Evolutionary conservation across 2,797 vertebrate genomes (phyloP), one percentile per base, ranked within the genome.

Genomic region (Sardinella longiceps): DNA sequence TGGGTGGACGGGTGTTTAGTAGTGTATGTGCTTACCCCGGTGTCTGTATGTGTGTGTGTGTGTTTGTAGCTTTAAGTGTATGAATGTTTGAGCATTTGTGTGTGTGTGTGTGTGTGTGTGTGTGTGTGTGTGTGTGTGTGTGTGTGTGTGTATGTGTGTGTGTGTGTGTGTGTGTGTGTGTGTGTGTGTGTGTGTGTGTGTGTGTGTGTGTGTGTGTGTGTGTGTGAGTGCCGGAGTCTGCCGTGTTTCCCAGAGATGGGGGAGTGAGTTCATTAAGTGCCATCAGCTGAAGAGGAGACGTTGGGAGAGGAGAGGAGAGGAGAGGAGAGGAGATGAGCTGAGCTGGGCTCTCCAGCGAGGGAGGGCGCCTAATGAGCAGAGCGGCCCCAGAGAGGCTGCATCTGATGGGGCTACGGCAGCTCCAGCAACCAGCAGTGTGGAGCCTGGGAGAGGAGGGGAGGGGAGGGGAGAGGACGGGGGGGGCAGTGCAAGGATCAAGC

Each of bases 111-210:
- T 15, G 63, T 66, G 63, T 63, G 58, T 14, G 50, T 51, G 50
- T 51, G 10, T 11, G 15, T 12, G 23, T 0, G 18, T 4, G 3
- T 0, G 53, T 45, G 3, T 3, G 58, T 2, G 28, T 30, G 63
- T 30, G 1, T 12, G 9, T 66, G 1, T 2, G 63, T 66, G 28
- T 37, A 14, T 70, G 0, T 18, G 5, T 46, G 43, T 3, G 28
- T 12, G 63, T 37, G 63, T 70, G 11, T 70, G 60, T 11, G 83
- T 39, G 48, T 30, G 70, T 81, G 37, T 82, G 43, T 90, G 92
- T 90, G 90, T 93, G 33, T 80, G 70, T 83, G 15, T 83, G 46
- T 82, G 43, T 53, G 10, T 43, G 81, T 80, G 70, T 84, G 45
- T 70, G 30, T 33, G 60, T 66, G 60, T 70, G 63, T 70, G 63